Conservation (phyloP, 2,113 vertebrate genomes). For the Corythornis vintsioides region DNA sequence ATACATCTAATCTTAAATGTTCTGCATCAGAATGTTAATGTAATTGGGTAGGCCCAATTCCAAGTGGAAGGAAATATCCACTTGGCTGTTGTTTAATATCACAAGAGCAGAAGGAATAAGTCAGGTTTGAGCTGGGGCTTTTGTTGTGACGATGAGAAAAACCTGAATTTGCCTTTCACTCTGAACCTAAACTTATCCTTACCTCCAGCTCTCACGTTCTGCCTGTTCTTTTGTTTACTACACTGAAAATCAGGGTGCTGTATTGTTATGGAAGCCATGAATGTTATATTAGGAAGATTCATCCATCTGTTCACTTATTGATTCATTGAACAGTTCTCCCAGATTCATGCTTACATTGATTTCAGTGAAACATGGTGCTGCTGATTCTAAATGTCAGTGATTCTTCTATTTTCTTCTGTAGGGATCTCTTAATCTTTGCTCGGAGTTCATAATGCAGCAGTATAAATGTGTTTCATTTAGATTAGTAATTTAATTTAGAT, state of each 20-base stretch:
- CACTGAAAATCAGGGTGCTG: background rate
- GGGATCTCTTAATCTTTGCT: background rate
- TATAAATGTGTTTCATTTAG: background rate
- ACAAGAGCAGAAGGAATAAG: background rate
- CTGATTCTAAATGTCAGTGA: background rate
- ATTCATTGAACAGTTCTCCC: constrained; percentile 16
- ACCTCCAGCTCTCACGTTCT: background rate
- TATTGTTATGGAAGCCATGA: background rate
- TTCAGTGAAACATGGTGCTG: background rate
- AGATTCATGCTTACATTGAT: background rate
- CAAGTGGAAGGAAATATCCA: background rate
- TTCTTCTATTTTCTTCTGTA: background rate
- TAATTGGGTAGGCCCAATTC: background rate
- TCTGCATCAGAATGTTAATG: background rate
- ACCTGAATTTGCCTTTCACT: background rate
- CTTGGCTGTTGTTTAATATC: background rate
- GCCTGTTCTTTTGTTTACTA: background rate
- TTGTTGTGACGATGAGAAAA: background rate
- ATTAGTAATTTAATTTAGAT: background rate
- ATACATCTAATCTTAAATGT: background rate
- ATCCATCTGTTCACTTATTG: background rate
- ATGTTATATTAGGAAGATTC: background rate
- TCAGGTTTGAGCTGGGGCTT: background rate
- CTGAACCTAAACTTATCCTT: background rate
- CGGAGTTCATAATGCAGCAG: background rate